These are phyloP conservation scores for Eledona agricola DNA, from an alignment of 2,888 invertebrate genomes.

Conservation along the genomic window DNA sequence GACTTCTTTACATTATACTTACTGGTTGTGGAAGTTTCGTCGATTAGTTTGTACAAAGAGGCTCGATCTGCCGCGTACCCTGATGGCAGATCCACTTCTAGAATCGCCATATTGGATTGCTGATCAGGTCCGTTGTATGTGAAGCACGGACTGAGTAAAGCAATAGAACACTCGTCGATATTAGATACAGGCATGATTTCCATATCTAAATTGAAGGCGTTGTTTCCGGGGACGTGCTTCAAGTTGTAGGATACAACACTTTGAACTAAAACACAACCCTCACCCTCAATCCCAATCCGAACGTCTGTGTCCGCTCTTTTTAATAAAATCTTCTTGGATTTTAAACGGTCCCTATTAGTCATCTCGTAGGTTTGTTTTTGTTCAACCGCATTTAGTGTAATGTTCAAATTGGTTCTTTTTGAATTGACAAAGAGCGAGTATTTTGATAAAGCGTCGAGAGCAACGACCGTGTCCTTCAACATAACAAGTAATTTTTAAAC, in stretches of 20 bases:
- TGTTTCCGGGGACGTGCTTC: slow-evolving; percentile 61
- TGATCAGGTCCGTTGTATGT: slow-evolving; percentile 60
- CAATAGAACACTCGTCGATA: slow-evolving; percentile 63
- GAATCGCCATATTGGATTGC: slow-evolving; percentile 69
- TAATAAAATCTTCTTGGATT: slow-evolving; percentile 62
- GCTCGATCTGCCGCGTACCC: slow-evolving; percentile 71
- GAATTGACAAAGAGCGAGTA: slow-evolving; percentile 64
- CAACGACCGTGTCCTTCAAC: slow-evolving; percentile 72
- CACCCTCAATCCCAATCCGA: slow-evolving; percentile 63
- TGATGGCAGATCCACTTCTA: slow-evolving; percentile 71
- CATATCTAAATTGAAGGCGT: slow-evolving; percentile 65
- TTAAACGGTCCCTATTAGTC: slow-evolving; percentile 63
- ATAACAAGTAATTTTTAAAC: slow-evolving; percentile 1
- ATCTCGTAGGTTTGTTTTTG: slow-evolving; percentile 62
- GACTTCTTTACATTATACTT: slow-evolving; percentile 15
- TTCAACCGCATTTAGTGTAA: slow-evolving; percentile 62
- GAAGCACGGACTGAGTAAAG: slow-evolving; percentile 59
- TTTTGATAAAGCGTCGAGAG: slow-evolving; percentile 68
- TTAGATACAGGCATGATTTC: slow-evolving; percentile 60
- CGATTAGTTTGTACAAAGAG: slow-evolving; percentile 66
- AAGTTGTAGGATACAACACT: slow-evolving; percentile 65
- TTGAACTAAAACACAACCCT: slow-evolving; percentile 68
- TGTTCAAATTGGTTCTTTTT: slow-evolving; percentile 60
- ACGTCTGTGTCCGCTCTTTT: slow-evolving; percentile 62
- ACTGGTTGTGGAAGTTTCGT: slow-evolving; percentile 48